These are phyloP conservation scores for Bombyx huttoni DNA, from an alignment of 2,888 invertebrate species.

Conservation along the genomic window DNA sequence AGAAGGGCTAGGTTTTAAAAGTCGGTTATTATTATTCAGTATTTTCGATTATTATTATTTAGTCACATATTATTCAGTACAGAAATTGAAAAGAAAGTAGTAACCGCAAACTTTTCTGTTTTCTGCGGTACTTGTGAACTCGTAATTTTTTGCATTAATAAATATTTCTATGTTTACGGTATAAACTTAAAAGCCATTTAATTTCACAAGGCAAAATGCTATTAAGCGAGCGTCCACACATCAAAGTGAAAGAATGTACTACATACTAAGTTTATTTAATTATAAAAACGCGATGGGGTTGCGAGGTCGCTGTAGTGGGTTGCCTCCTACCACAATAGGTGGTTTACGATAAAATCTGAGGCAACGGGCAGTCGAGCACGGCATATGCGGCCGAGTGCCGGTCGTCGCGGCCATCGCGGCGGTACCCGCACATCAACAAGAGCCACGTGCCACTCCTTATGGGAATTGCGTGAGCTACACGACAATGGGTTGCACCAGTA, in stretches of 20 bases:
- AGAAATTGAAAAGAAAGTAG: no score
- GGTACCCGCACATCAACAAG: conserved; percentile 7
- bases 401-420: conserved; percentile 21
- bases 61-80: no score
- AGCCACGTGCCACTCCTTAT: conserved; percentile 8
- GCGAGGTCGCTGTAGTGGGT: conserved; percentile 66
- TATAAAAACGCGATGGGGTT: conserved; percentile 70
- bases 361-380: conserved; percentile 36
- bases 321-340: conserved; percentile 61
- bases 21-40: no score
- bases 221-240: conserved; percentile 41
- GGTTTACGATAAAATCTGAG: conserved; percentile 58
- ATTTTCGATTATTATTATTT: no score
- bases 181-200: not conserved
- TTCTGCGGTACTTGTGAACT: no score
- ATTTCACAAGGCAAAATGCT: not conserved
- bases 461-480: conserved; percentile 16
- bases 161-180: no score
- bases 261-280: conserved; percentile 49
- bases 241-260: conserved; percentile 48
- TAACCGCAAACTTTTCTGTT: no score
- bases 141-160: no score
- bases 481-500: conserved; percentile 64
- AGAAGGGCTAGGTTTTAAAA: no score
- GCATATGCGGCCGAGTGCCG: conserved; percentile 37